Percentiles rank a stretch among this genome's conserved stretches.
phyloP scores from a whole-genome alignment of 2,888 invertebrate species.

The Polydrusus pterygomalis region DNA sequence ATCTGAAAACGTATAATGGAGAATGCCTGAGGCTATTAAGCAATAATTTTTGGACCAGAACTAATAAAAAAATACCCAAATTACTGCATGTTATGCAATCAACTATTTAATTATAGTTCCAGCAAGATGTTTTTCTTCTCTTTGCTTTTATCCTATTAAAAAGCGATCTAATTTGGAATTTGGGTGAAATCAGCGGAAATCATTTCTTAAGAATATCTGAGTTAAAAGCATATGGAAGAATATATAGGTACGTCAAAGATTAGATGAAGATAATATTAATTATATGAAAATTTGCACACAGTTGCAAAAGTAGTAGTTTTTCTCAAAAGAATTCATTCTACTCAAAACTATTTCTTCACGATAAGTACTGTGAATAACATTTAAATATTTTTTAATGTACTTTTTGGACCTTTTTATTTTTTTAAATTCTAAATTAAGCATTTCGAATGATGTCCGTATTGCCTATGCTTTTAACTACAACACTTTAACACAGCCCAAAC shows the following conservation, averaged over 20 bases:
- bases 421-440: not conserved
- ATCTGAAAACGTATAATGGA: no score
- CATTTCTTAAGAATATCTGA: conserved; percentile 20
- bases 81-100: not conserved
- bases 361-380: no score
- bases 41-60: no score
- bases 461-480: conserved; percentile 19
- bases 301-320: no score
- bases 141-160: conserved; percentile 22
- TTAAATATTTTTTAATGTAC: no score
- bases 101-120: not conserved
- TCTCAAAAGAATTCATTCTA: no score
- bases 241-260: not conserved
- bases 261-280: no score
- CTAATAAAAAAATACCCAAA: not conserved
- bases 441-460: not conserved
- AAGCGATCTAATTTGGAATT: conserved; percentile 67
- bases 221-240: conserved; percentile 14
- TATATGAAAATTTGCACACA: no score
- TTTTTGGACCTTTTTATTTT: no score
- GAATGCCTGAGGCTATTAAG: no score
- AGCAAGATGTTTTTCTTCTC: conserved; percentile 15
- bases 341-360: no score
- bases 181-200: conserved; percentile 72
- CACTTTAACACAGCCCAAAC: conserved; percentile 33